Evolutionary conservation across 1,140 invertebrate genomes (phyloP), one percentile per base, ranked within the genome.

Genomic region (Drosophila neocordata): DNA sequence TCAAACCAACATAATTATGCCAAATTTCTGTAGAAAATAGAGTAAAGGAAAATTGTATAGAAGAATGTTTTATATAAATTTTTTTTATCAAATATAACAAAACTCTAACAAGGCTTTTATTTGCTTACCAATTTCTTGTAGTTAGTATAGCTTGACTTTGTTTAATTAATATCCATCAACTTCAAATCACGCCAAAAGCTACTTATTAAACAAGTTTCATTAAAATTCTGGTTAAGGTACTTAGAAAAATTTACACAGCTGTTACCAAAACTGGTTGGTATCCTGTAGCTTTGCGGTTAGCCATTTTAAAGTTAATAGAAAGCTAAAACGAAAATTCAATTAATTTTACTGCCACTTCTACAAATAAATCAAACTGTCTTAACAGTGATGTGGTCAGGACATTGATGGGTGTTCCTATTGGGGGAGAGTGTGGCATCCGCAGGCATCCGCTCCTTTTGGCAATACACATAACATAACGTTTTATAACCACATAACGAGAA

Each of bases 241-340:
- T 18, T 20, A 1, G 2, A 44, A 3, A 48, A 20, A 4, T 15
- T 9, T 20, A 2, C 15, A 11, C 41, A 48, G 41, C 41, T 48
- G 41, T 48, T 44, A 2, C 41, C 13, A 44, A 15, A 31, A 4
- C 22, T 24, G 22, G 4, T 4, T 24, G 22, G 22, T 6, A 6
- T 31, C 27, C 27, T 31, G 8, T 7, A 4, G 7, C 7, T 20
- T 11, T 20, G 41, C 15, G 41, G 41, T 48, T 48, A 20, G 15
- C 41, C 15, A 48, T 48, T 48, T 48, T 48, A 20, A 48, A 48
- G 41, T 48, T 20, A 48, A 48, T 48, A 48, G 41, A 48, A 48
- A 20, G 41, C 41, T 18, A 48, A 48, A 15, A 48, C 9, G 41
- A 48, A 48, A 48, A 48, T 48, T 48, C 41, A 48, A 48, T 48